A percentile compares a stretch with the other conserved stretches of the same genome.
These are phyloP conservation scores for Ladona fulva DNA, from an alignment of 1,140 invertebrate species.

Conservation along the genomic window DNA sequence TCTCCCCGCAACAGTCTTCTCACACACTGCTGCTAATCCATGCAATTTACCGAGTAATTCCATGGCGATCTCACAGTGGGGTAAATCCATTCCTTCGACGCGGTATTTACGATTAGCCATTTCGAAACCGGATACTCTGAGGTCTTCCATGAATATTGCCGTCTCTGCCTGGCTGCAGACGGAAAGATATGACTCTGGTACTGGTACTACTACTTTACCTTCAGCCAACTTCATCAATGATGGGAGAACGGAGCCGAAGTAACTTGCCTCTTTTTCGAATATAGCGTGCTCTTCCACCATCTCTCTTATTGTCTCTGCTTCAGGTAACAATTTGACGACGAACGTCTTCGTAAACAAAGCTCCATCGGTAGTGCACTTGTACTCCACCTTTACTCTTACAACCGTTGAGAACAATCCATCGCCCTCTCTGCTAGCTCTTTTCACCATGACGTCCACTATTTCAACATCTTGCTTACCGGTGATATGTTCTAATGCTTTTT, in stretches of 20 bases:
- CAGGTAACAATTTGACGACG: background rate
- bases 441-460: too few species aligned
- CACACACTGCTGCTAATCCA: background rate
- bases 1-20: background rate
- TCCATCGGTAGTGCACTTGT: too few species aligned
- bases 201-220: background rate
- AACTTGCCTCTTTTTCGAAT: background rate
- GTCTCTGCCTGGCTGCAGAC: background rate
- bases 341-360: background rate
- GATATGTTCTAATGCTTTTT: too few species aligned
- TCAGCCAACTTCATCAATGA: background rate
- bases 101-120: background rate
- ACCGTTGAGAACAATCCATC: too few species aligned
- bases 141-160: background rate
- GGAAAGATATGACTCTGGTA: background rate
- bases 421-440: too few species aligned
- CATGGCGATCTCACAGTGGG: background rate
- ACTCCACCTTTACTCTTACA: too few species aligned
- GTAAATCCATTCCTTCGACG: background rate
- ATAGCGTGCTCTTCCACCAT: background rate
- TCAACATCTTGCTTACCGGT: too few species aligned
- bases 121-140: background rate
- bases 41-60: background rate
- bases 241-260: background rate
- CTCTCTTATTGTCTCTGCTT: background rate